Evolutionary conservation across 2,113 vertebrate species (phyloP).

Genomic region (Cyprinodon brontotheroides): DNA sequence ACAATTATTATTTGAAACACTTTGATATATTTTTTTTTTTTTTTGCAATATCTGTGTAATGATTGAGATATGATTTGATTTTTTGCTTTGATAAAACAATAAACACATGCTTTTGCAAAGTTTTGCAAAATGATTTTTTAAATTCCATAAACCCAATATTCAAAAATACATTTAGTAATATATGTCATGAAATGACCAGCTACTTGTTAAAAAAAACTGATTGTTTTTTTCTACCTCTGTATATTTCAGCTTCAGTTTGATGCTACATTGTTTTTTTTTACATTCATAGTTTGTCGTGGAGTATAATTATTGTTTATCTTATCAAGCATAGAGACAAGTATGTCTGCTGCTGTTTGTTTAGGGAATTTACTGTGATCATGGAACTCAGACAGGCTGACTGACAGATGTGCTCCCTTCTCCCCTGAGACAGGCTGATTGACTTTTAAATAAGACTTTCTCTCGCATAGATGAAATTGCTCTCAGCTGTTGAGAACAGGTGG

Average conservation of each 20-base stretch:
- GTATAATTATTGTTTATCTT: constrained; percentile 1
- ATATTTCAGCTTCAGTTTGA: not conserved
- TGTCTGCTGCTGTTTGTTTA: constrained; percentile 8
- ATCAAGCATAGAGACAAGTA: constrained; percentile 11
- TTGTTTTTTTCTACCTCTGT: not conserved
- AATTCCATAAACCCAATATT: too few relatives aligned
- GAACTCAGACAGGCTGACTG: constrained; percentile 29
- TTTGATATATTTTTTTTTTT: too few relatives aligned
- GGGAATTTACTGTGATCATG: constrained; percentile 5
- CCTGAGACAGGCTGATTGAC: constrained; percentile 53
- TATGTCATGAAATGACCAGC: not conserved
- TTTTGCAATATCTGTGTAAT: too few relatives aligned
- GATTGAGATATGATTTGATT: too few relatives aligned
- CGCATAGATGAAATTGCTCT: constrained; percentile 42
- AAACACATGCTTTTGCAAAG: not conserved
- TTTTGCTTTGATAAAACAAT: not conserved
- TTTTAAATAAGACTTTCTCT: constrained; percentile 59
- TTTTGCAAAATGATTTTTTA: too few relatives aligned
- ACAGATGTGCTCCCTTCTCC: constrained; percentile 49
- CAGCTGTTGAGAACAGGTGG: constrained; percentile 66
- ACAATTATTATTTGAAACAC: too few relatives aligned
- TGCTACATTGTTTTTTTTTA: not conserved
- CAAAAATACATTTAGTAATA: too few relatives aligned
- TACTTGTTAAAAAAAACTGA: not conserved
- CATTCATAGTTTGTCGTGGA: not conserved